A percentile compares a stretch with the other conserved stretches of the same genome.
phyloP scores from a whole-genome alignment of 2,888 invertebrate species.

The Strigamia crassipes region DNA sequence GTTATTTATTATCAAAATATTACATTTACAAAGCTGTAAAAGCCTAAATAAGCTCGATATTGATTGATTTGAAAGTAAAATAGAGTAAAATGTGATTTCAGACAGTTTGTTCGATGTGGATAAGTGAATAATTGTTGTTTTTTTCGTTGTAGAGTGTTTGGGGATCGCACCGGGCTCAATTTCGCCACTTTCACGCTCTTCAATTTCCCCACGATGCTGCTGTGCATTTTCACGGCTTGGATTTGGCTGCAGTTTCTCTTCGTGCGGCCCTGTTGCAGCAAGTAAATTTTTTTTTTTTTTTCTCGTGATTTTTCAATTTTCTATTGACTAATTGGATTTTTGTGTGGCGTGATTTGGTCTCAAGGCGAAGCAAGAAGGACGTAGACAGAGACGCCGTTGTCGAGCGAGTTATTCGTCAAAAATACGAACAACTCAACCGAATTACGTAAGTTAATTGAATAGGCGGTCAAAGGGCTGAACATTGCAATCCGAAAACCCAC shows the following conservation, averaged over 20 bases:
- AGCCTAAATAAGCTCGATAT: too few relatives aligned
- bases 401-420: constrained; percentile 37
- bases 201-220: constrained; percentile 44
- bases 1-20: too few relatives aligned
- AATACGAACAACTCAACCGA: constrained; percentile 48
- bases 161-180: constrained; percentile 19
- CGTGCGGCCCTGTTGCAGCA: constrained; percentile 13
- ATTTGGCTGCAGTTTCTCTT: constrained; percentile 44
- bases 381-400: constrained; percentile 13
- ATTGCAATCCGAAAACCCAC: not conserved
- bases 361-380: constrained; percentile 26
- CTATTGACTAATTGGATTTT: not conserved
- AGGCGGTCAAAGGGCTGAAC: constrained; percentile 18
- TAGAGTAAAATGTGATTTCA: too few relatives aligned
- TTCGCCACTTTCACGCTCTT: constrained; percentile 43
- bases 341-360: constrained; percentile 10
- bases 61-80: too few relatives aligned
- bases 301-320: not conserved
- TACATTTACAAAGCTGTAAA: too few relatives aligned
- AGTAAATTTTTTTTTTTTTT: not conserved
- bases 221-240: constrained; percentile 37
- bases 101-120: too few relatives aligned
- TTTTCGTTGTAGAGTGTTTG: not conserved
- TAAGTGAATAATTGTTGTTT: too few relatives aligned
- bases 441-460: constrained; percentile 48